These are phyloP conservation scores for Halocynthia roretzi DNA, from an alignment of 23 tunicate species.

Conservation along the genomic window DNA sequence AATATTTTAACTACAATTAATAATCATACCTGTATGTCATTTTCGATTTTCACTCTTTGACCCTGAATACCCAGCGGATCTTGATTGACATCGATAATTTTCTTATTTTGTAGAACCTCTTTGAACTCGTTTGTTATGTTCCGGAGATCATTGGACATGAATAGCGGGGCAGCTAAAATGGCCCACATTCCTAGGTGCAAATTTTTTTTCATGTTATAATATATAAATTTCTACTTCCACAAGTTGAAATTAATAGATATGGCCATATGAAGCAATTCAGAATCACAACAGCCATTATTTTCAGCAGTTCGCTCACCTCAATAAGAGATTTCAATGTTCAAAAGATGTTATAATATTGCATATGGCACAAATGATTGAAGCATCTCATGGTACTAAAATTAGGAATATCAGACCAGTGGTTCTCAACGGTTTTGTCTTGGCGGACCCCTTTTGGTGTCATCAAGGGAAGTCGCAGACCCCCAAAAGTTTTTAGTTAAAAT, in stretches of 20 bases:
- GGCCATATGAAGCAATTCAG: background rate
- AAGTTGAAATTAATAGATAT: background rate
- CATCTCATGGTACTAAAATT: too few species aligned
- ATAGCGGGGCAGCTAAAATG: conserved; percentile 84
- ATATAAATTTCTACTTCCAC: background rate
- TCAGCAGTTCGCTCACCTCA: background rate
- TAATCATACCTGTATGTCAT: conserved; percentile 51
- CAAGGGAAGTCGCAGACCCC: too few species aligned
- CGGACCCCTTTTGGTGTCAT: too few species aligned
- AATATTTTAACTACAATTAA: background rate
- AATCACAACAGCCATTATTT: background rate
- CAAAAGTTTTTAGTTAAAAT: too few species aligned
- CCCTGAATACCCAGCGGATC: conserved; percentile 92
- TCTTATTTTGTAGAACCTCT: conserved; percentile 45
- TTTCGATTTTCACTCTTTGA: conserved; percentile 31
- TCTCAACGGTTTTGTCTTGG: too few species aligned
- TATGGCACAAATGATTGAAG: too few species aligned
- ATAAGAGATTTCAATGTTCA: too few species aligned
- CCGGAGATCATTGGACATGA: conserved; percentile 74
- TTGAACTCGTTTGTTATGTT: conserved; percentile 6
- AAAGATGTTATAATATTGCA: too few species aligned
- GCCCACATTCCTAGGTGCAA: conserved; percentile 83
- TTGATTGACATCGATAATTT: conserved; percentile 67
- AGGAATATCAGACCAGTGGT: too few species aligned
- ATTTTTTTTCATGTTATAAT: too few species aligned